Evolutionary conservation across 1,140 invertebrate genomes (phyloP).

Genomic region (Drosophila gunungcola): DNA sequence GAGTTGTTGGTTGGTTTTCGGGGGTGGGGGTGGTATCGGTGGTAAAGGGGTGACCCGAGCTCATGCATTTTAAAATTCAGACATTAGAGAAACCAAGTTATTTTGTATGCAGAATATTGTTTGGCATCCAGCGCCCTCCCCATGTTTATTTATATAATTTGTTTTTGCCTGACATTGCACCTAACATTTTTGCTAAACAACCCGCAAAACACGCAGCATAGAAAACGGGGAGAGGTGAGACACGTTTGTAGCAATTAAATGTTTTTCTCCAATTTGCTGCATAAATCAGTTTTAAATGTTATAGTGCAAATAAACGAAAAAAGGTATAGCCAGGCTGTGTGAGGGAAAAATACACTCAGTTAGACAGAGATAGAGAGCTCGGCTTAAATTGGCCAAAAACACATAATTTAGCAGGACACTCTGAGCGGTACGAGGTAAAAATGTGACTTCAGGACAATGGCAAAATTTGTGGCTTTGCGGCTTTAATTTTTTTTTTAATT

Average conservation of each 20-base stretch:
- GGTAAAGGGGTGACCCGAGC: slow-evolving; percentile 15
- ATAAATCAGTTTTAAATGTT: slow-evolving; percentile 69
- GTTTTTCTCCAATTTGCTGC: slow-evolving; percentile 49
- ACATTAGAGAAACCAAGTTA: slow-evolving; percentile 75
- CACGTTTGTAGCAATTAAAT: slow-evolving; percentile 65
- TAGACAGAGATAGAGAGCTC: slow-evolving; percentile 7
- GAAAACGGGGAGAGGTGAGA: neutral
- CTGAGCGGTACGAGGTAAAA: neutral
- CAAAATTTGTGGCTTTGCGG: slow-evolving; percentile 24
- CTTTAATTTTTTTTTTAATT: slow-evolving; percentile 5
- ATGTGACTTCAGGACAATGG: slow-evolving; percentile 39
- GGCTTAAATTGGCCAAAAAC: slow-evolving; percentile 65
- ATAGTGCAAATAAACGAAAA: slow-evolving; percentile 30
- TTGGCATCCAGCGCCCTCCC: slow-evolving; percentile 23
- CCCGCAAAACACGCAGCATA: slow-evolving; percentile 4
- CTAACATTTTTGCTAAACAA: slow-evolving; percentile 60
- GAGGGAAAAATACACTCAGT: neutral
- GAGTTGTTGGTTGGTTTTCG: neutral
- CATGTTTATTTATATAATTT: neutral
- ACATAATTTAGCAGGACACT: slow-evolving; percentile 57
- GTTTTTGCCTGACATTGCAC: slow-evolving; percentile 61
- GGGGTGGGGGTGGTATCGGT: neutral
- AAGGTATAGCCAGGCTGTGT: neutral
- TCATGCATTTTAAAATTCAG: slow-evolving; percentile 80
- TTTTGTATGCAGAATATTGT: slow-evolving; percentile 79